phyloP scores from a whole-genome alignment of 1,140 invertebrate genomes.

The Homarus americanus region DNA sequence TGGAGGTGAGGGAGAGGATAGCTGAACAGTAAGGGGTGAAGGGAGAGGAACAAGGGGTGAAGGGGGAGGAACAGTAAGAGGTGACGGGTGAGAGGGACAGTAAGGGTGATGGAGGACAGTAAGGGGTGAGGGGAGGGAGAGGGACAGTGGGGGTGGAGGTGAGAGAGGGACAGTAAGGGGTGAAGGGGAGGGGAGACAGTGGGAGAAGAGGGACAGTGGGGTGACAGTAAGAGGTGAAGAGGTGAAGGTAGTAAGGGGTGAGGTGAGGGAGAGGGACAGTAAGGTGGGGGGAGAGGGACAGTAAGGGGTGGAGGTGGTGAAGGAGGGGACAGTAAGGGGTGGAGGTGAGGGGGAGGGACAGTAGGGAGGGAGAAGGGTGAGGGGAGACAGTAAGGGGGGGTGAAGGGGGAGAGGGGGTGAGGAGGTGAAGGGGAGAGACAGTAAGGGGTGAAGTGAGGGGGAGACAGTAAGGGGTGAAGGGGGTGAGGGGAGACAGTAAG shows the following conservation, averaged over 20 bases:
- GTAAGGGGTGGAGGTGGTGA: background rate
- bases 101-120: background rate
- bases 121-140: too few species aligned
- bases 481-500: background rate
- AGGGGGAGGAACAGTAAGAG: background rate
- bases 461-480: slow-evolving; percentile 8
- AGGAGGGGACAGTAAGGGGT: background rate
- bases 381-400: slow-evolving; percentile 18
- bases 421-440: background rate
- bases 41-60: background rate
- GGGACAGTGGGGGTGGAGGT: too few species aligned
- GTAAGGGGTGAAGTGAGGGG: slow-evolving; percentile 1
- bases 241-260: too few species aligned
- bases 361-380: slow-evolving; percentile 21
- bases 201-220: too few species aligned
- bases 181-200: too few species aligned
- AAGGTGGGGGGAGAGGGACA: too few species aligned
- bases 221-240: too few species aligned
- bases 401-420: background rate
- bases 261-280: too few species aligned
- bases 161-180: too few species aligned
- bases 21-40: background rate
- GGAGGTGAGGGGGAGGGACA: background rate
- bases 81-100: background rate
- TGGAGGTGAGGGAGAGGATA: background rate